Base-by-base conservation (phyloP, 2,113 vertebrate genomes). In the Protobothrops mucrosquamatus region DNA sequence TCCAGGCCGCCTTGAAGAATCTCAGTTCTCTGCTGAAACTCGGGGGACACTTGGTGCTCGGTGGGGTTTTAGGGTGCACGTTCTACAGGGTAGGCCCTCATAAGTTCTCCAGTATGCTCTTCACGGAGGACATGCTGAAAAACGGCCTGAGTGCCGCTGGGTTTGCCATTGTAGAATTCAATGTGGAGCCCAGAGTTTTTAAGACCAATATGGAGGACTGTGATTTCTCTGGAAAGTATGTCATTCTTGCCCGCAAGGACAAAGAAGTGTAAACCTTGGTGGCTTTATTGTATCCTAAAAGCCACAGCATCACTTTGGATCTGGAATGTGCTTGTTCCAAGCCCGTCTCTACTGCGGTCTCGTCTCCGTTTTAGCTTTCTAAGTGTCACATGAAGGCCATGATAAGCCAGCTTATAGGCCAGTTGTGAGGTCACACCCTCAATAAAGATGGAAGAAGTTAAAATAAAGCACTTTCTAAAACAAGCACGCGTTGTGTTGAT, bases 41-140 rank as follows among this genome's bases (percentile, higher is more conserved):
- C 24, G 89, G 95, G 34, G 95, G 93, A 18, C 34, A 93, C n/a
- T 48, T 96, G 85, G 88, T 96, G 18, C 94, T 96, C 74, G 23
- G 94, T 0, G 74, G 96, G 6, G 93, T 90, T 91, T 92, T 97
- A 20, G 93, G 93, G 18, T 91, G 69, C 52, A 96, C 89, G n/a
- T 97, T 96, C 94, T 97, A 95, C 91, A 85, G 87, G 18, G 91
- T 95, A 6, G 93, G 94, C 14, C 23, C 89, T 5, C 90, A 74
- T 39, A 94, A 43, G 39, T 95, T 96, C 91, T 94, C 92, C 59
- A 94, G 93, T 57, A 91, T 97, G 9, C 0, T 15, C 18, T 54
- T 96, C 46, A 95, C 88, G 8, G 94, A 95, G 92, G 48, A 81
- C 23, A 85, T 95, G 39, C 52, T 96, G n/a, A 39, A 89, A 6